Percentiles rank a stretch among this genome's conserved stretches.
Evolutionary conservation across 1,140 invertebrate genomes (phyloP).

Genomic region (Drosophila dunni): DNA sequence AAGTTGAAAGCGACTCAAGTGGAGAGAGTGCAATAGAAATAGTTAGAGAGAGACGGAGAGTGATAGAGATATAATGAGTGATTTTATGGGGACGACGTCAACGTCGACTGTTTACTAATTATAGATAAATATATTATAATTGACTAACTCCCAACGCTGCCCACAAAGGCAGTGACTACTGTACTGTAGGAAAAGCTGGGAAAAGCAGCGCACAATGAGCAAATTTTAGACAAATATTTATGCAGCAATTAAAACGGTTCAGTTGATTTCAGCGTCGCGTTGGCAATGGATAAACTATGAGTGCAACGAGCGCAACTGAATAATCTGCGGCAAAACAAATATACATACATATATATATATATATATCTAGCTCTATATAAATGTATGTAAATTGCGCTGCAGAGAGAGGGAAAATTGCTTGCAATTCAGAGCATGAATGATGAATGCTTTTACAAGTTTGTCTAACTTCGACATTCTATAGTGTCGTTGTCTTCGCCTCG

Average conservation of each 20-base stretch:
- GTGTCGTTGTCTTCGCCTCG: background rate
- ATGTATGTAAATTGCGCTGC: constrained; percentile 49
- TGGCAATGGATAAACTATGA: constrained; percentile 19
- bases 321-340: constrained; percentile 41
- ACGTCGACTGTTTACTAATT: constrained; percentile 57
- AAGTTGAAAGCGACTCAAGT: background rate
- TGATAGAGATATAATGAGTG: constrained; percentile 7
- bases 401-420: constrained; percentile 57
- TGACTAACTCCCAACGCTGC: constrained; percentile 48
- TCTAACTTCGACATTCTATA: constrained; percentile 29
- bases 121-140: constrained; percentile 80
- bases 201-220: constrained; percentile 63
- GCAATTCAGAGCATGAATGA: constrained; percentile 61
- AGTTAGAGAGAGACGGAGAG: background rate
- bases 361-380: background rate
- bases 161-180: background rate
- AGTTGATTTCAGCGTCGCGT: constrained; percentile 56
- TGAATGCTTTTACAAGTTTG: constrained; percentile 57
- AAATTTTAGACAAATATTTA: constrained; percentile 81
- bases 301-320: constrained; percentile 28
- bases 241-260: constrained; percentile 81
- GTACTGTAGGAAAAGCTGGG: constrained; percentile 5
- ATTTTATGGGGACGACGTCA: background rate
- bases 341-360: constrained; percentile 24
- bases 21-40: background rate